Conservation (phyloP, 1,140 invertebrate genomes). For the Metopolophium dirhodum region DNA sequence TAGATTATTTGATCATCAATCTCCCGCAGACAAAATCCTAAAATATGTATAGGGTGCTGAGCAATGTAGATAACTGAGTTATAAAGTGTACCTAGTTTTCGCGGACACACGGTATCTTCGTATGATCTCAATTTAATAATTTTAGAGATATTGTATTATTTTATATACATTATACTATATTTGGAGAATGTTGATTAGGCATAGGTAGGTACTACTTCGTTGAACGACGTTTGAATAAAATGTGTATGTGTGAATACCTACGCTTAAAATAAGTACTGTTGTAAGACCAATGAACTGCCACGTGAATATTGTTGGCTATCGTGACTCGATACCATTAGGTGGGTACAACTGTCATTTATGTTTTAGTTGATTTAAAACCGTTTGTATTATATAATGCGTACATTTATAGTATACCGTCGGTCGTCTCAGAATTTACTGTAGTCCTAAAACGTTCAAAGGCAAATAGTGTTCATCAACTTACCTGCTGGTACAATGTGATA, state of each 20-base stretch:
- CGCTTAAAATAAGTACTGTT: neutral
- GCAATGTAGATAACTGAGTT: too few relatives aligned
- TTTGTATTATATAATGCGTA: neutral
- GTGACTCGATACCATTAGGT: neutral
- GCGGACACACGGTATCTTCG: too few relatives aligned
- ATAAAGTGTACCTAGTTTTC: too few relatives aligned
- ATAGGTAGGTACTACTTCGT: neutral
- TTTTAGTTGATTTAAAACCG: neutral
- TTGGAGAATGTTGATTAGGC: too few relatives aligned
- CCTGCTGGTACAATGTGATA: slow-evolving; percentile 69
- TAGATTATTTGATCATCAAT: too few relatives aligned
- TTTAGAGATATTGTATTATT: too few relatives aligned
- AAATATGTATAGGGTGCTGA: too few relatives aligned
- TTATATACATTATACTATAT: too few relatives aligned
- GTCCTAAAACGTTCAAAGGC: neutral
- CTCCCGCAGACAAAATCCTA: too few relatives aligned
- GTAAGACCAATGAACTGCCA: neutral
- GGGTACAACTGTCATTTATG: neutral
- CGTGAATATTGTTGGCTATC: neutral
- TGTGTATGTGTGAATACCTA: neutral
- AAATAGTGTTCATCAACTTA: slow-evolving; percentile 58
- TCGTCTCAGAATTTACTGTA: neutral
- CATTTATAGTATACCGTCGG: neutral
- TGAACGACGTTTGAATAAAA: neutral
- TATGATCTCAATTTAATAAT: too few relatives aligned